Conservation (phyloP, 2,113 vertebrate species). For the Cardinalis cardinalis region DNA sequence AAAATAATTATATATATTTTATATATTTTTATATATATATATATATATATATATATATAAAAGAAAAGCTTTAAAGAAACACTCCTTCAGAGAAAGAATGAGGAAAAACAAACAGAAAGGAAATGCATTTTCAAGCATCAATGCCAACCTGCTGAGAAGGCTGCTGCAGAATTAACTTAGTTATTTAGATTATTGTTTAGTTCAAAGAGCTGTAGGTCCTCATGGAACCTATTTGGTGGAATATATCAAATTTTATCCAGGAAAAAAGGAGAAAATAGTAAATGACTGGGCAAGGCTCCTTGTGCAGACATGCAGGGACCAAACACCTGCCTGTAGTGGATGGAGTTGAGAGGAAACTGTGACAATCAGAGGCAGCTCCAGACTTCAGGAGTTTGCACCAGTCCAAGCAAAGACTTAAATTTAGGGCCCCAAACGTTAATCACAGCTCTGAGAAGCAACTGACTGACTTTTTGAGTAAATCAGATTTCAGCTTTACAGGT, state of each 20-base stretch:
- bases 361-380: background rate
- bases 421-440: background rate
- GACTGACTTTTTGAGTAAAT: background rate
- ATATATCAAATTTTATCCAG: background rate
- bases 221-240: background rate
- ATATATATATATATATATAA: background rate
- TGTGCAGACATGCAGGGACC: background rate
- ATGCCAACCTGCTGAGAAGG: background rate
- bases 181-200: background rate
- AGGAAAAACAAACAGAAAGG: background rate
- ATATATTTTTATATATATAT: too few relatives aligned
- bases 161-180: background rate
- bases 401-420: background rate
- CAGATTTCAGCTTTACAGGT: background rate
- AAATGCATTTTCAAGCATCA: background rate
- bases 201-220: background rate
- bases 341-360: background rate
- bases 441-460: background rate
- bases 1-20: too few relatives aligned
- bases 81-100: background rate
- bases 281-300: background rate
- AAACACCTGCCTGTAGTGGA: background rate
- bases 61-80: background rate
- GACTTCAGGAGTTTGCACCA: background rate
- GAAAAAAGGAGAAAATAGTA: accelerated